These are phyloP conservation scores for Drosophila flavopinicola DNA, from an alignment of 2,888 invertebrate genomes.

Conservation along the genomic window DNA sequence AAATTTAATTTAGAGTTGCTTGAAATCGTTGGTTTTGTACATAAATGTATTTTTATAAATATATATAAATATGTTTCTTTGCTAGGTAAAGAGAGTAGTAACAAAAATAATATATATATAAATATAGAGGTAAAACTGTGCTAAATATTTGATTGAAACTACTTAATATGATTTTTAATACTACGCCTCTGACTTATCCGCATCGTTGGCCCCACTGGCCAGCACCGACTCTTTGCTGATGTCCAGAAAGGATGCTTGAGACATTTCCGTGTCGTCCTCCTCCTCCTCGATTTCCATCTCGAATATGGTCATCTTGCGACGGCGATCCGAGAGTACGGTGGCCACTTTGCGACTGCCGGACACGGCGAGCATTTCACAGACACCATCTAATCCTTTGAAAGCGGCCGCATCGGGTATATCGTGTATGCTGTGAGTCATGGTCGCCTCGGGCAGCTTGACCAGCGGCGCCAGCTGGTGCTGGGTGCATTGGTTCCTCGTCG, in stretches of 20 bases:
- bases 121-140: no score
- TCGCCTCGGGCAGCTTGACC: conserved; percentile 72
- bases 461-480: conserved; percentile 71
- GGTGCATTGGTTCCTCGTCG: conserved; percentile 84
- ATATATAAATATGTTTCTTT: conserved; percentile 38
- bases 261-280: conserved; percentile 91
- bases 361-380: conserved; percentile 90
- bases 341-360: conserved; percentile 92
- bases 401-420: conserved; percentile 85
- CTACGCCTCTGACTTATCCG: conserved; percentile 33
- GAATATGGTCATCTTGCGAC: conserved; percentile 92
- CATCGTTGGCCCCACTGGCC: conserved; percentile 33
- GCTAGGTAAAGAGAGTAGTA: conserved; percentile 54
- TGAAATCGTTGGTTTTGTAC: conserved; percentile 53
- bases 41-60: conserved; percentile 58
- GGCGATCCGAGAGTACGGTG: conserved; percentile 91
- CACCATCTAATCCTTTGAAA: conserved; percentile 88
- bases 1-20: conserved; percentile 14
- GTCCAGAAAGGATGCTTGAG: conserved; percentile 82
- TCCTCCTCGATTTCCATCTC: conserved; percentile 97
- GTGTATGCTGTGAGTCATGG: conserved; percentile 85
- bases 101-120: no score
- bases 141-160: no score
- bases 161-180: not conserved
- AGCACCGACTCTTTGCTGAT: conserved; percentile 82